A percentile compares a stretch with the other conserved stretches of the same genome.
Conservation (phyloP, 2,888 invertebrate genomes). For the Glyphotaelius pellucidus region DNA sequence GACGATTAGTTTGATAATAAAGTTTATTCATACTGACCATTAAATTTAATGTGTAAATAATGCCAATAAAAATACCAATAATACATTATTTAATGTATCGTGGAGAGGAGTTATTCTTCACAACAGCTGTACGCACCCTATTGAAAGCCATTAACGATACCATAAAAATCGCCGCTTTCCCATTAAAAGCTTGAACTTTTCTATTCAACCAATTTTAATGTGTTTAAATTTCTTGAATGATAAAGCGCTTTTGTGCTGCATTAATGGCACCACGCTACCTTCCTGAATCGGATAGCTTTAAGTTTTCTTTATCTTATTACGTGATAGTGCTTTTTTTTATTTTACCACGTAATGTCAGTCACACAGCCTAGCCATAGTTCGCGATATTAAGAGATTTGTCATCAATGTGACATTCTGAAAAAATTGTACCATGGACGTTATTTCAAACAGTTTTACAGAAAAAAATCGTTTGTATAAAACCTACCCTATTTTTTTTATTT, state of each 20-base stretch:
- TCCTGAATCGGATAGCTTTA: not conserved
- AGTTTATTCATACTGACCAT: no score
- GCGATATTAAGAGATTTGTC: not conserved
- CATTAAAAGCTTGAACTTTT: not conserved
- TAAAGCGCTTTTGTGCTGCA: not conserved
- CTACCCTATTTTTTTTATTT: no score
- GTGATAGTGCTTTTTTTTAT: not conserved
- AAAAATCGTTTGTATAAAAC: no score
- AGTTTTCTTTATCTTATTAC: not conserved
- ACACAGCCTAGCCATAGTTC: not conserved
- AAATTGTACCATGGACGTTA: not conserved
- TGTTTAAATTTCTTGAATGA: not conserved
- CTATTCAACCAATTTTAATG: not conserved
- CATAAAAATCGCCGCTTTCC: not conserved
- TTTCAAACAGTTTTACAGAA: not conserved
- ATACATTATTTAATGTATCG: not conserved
- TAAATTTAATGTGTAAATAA: not conserved
- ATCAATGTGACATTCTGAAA: not conserved
- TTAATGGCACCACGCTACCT: not conserved
- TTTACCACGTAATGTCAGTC: not conserved
- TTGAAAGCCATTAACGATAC: not conserved
- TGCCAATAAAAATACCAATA: not conserved
- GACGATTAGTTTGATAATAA: no score
- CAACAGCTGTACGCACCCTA: not conserved
- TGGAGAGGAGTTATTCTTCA: not conserved